Base-by-base conservation (phyloP, 1,140 invertebrate genomes). In the Heliconius himera region DNA sequence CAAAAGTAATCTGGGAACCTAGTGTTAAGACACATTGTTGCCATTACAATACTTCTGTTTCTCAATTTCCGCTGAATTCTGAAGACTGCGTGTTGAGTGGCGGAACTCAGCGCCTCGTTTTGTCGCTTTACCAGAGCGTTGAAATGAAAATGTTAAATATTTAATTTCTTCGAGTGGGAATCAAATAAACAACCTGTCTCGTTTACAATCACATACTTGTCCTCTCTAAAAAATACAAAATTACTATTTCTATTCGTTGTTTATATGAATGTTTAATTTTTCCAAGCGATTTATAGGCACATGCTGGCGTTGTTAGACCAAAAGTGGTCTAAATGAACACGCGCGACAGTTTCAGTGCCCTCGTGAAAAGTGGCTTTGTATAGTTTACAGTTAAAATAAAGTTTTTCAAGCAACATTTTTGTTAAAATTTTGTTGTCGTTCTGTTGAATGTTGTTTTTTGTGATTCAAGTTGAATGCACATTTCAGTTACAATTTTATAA, bases 331-430 rank as follows among this genome's bases (percentile, higher is more conserved):
- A 20, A 56, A 56, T 56, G 54, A 56, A 56, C 54, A 56, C n/a
- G 54, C 54, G 70, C 71, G 77, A 77, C 75, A 79, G 78, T 77
- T 76, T 74, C 79, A 80, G 71, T 72, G 29, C 71, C 56, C 79
- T 73, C 71, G 66, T 70, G 70, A 74, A 77, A 77, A 77, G 74
- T 60, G 33, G 71, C 72, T 18, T 73, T 76, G 54, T 56, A 56
- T 56, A 56, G 54, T 56, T 56, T 56, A 22, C 71, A 73, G 71
- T 56, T 56, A 56, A 56, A 56, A 56, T 56, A 56, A 56, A 56
- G 20, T 73, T 73, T 41, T 71, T 13, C 13, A 46, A 73, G 8
- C 33, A 46, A 73, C 38, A 73, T 73, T 73, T 73, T 73, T 38
- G 54, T 20, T 22, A 56, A 56, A 20, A 11, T 8, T 56, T 56